Conservation (phyloP, 2,113 vertebrate species). For the Marcusenius ussheri region DNA sequence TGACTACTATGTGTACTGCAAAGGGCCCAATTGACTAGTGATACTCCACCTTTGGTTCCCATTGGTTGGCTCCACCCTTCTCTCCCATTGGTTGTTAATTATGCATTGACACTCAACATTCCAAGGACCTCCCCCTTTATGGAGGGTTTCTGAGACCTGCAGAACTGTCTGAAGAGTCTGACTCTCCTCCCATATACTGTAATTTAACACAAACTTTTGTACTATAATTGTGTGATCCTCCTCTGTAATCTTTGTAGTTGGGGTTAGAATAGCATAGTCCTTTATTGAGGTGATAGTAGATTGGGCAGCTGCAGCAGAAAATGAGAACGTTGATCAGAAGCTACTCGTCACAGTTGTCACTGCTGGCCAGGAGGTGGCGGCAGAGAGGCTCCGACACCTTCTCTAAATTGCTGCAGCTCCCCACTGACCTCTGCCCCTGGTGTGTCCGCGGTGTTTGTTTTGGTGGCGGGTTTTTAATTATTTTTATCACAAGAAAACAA, state of each 20-base stretch:
- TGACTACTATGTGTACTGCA: neutral
- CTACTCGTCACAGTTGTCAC: neutral
- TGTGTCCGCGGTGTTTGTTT: constrained; percentile 6
- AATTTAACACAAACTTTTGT: constrained; percentile 35
- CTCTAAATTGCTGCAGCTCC: constrained; percentile 13
- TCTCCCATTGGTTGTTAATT: neutral
- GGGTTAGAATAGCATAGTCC: constrained; percentile 49
- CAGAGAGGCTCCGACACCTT: neutral
- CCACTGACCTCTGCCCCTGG: neutral
- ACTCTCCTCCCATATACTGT: constrained; percentile 33
- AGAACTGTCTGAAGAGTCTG: constrained; percentile 2
- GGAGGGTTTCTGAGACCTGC: neutral
- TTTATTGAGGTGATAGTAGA: constrained; percentile 31
- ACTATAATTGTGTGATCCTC: constrained; percentile 42
- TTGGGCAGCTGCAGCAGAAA: constrained; percentile 42
- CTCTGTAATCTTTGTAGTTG: constrained; percentile 53
- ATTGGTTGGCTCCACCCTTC: neutral
- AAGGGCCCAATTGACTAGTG: neutral
- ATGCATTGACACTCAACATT: neutral
- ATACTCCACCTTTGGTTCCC: neutral
- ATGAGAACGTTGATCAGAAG: constrained; percentile 20
- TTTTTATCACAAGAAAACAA: constrained; percentile 30
- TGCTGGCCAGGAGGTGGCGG: neutral
- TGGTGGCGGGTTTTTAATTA: constrained; percentile 22
- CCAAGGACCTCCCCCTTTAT: neutral